phyloP scores from a whole-genome alignment of 2,113 vertebrate genomes.

The Phaethon lepturus region DNA sequence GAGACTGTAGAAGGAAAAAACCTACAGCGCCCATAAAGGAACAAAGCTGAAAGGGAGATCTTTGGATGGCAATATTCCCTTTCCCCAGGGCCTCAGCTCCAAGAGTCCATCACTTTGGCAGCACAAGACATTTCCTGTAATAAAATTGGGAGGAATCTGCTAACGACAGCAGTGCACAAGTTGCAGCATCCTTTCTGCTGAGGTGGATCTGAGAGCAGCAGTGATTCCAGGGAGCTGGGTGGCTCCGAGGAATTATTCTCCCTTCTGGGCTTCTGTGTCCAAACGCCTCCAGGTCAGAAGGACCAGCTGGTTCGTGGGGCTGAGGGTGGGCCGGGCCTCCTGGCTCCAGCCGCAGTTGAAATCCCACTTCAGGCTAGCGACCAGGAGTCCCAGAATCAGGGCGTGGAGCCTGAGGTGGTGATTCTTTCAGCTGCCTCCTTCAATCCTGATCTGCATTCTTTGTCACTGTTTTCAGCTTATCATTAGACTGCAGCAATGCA shows the following conservation, averaged over 20 bases:
- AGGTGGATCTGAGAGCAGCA: neutral
- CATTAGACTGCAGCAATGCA: neutral
- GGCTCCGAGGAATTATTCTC: neutral
- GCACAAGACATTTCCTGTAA: neutral
- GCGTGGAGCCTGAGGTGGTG: neutral
- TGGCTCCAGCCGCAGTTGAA: neutral
- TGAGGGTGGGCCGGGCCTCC: neutral
- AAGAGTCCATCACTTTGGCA: accelerated
- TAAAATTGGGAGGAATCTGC: neutral
- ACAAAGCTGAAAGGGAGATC: neutral
- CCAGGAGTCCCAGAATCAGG: no score
- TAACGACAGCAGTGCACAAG: accelerated
- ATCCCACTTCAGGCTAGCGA: neutral
- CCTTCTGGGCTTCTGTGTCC: neutral
- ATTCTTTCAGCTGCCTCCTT: neutral
- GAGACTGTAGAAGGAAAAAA: no score
- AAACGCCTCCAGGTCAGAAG: neutral
- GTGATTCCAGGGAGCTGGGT: no score
- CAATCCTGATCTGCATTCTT: neutral
- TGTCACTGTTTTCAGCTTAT: neutral
- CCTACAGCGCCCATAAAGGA: neutral
- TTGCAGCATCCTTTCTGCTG: neutral
- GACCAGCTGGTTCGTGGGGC: accelerated
- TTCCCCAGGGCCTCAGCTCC: accelerated
- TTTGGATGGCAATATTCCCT: neutral